Base-by-base conservation (phyloP, 1,140 invertebrate species). In the Probaryconus sp. region DNA sequence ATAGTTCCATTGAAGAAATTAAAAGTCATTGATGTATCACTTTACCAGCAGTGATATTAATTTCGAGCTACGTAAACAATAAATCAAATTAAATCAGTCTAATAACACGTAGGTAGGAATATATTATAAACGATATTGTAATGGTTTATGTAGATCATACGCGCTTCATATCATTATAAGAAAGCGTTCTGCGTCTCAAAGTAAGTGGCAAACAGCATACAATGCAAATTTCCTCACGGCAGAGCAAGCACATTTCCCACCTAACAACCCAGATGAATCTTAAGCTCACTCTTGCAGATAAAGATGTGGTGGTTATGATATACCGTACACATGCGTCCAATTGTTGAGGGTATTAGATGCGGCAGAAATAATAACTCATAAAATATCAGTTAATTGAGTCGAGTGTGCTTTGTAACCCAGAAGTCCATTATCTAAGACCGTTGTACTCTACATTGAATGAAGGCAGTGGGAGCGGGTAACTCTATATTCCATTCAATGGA, bases 121-220 rank as follows among this genome's bases (percentile, higher is more conserved):
- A 69, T 20, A 53, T 69, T 53, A 69, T 60, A 58, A 69, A 47
- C 55, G 65, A 69, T 53, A 69, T 48, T 14, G 61, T 43, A 53
- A 69, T 69, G 33, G 47, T 47, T 69, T 69, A 69, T 69, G 65
- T 69, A 69, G 65, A 69, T 69, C 65, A 55, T 48, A 47, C 31
- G 13, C 16, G 48, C 40, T 69, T 69, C 43, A 38, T 61, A 48
- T 40, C 56, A 55, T 69, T 61, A 47, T 38, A n/a, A 31, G 40
- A 61, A 69, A 69, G 48, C 40, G 48, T 69, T 61, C 40, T 56
- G 43, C 31, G 28, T 48, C 35, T 50, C 20, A 60, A 71, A 71
- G n/a, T 56, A 63, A 71, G 58, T 56, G 50, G 65, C 56, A 61
- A 38, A 69, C 65, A 45, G 53, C 47, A 69, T 69, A 70, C 67